Base-by-base conservation (phyloP, 2,888 invertebrate genomes). In the Drosophila putrida region DNA sequence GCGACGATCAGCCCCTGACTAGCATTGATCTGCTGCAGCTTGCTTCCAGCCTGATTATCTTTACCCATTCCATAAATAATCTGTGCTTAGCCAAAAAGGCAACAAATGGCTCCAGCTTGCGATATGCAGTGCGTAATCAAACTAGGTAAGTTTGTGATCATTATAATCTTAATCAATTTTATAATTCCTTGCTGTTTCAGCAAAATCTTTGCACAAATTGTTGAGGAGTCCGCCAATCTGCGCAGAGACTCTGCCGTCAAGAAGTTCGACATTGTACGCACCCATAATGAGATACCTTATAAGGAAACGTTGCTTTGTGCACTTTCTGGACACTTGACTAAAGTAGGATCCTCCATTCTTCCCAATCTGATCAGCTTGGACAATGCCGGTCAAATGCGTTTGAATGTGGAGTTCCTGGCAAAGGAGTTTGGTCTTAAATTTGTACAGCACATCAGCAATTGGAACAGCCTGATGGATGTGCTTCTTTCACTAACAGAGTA, bases 1-100 rank as follows among this genome's bases (percentile, higher is more conserved):
- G 69, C 8, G 87, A 91, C 55, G 88, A 85, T 36, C 84, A 90
- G 57, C 38, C 78, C 4, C 39, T 91, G 5, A 65, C 55, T 41
- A 58, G 76, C 31, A 46, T 88, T 13, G 91, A 90, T 57, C 44
- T 86, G 9, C 61, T 88, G 4, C 88, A 91, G 57, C 60, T 91
- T 20, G 88, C 89, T 13, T 85, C 90, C 28, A 89, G 90, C 11
- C 49, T 91, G 20, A 69, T 89, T 10, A 80, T 91, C 31, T 90
- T 91, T 20, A 91, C 91, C 4, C 91, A 91, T 55, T 90, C 91
- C 2, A 76, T 85, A 0, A 90, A 88, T 43, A 91, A 91, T 70
- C 81, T 91, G 25, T 88, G 89, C 10, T 63, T 90, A 11, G 91
- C 89, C 46, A 83, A 82, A 10, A 82, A 80, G 50, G 78, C 62